Evolutionary conservation across 1,140 invertebrate species (phyloP), one percentile per base, ranked within the genome.

Genomic region (Anthonomus grandis): DNA sequence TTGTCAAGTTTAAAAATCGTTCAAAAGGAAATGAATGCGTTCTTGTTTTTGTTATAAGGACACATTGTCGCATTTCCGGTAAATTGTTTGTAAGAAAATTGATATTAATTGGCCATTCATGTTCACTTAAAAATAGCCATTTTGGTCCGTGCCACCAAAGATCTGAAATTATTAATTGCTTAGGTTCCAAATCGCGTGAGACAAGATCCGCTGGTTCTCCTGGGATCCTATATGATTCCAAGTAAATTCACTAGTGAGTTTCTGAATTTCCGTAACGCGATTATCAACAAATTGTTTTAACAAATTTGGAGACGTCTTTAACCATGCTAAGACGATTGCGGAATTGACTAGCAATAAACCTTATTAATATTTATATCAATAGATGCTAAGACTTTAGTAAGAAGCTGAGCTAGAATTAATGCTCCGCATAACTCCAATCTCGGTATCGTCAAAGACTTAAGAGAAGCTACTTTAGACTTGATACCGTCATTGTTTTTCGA

Each of bases 381-480:
- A 37, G 10, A 13, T 47, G 25, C 9, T n/a, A 17, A 9, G 23
- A 41, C 10, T 44, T 50, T 42, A n/a, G 13, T 41, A 13, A 66
- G 8, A 8, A 65, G 23, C 9, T 60, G 19, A 17, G 64, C 57
- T 4, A 68, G 60, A 6, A 75, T 15, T 4, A 71, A n/a, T 0
- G 74, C 73, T 10, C 65, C 76, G 37, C 58, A 67, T 6, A 77
- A 54, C 52, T 78, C 76, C 12, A 76, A 44, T 19, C 73, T 36
- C 3, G 74, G 71, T 37, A 76, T 69, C 2, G 74, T 64, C 12
- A 53, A 50, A 0, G 60, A 56, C 41, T 68, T 67, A 4, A 74
- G 41, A 10, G 75, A 73, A n/a, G 74, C 62, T 6, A 59, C 50
- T 21, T 53, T 52, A 6, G 49, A 52, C 53, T 59, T 59, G 4